Conservation (phyloP, 2,113 vertebrate species). For the Pterocles orientalis region DNA sequence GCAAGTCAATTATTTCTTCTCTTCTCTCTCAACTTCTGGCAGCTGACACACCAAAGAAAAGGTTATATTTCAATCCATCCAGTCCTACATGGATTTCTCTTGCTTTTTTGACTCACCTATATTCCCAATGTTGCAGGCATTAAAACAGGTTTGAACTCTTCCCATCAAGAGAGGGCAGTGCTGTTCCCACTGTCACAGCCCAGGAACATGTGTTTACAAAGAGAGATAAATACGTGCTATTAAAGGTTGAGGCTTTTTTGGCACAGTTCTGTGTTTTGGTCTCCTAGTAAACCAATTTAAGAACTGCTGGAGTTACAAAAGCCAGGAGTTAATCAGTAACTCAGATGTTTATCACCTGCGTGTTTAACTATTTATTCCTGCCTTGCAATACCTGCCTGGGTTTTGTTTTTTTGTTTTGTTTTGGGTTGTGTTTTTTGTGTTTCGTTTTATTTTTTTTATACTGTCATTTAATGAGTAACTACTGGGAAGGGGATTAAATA, state of each 20-base stretch:
- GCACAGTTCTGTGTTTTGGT: constrained; percentile 40
- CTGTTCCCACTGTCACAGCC: not conserved
- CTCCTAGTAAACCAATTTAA: not conserved
- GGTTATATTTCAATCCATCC: not conserved
- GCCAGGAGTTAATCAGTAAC: constrained; percentile 67
- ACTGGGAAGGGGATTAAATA: not conserved
- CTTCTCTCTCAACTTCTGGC: not conserved
- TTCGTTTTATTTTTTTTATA: not conserved
- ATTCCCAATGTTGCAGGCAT: no score
- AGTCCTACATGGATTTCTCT: not conserved
- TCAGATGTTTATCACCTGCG: constrained; percentile 35
- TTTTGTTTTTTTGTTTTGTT: not conserved
- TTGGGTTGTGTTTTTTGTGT: not conserved
- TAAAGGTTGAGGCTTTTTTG: not conserved
- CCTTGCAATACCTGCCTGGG: not conserved
- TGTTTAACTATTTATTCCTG: constrained; percentile 41
- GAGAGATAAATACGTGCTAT: not conserved
- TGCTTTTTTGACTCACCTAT: not conserved
- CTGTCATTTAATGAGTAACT: constrained; percentile 66
- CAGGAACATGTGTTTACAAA: not conserved
- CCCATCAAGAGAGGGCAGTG: constrained; percentile 52
- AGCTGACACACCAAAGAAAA: not conserved
- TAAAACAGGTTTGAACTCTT: not conserved
- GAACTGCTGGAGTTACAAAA: constrained; percentile 8
- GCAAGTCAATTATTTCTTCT: not conserved